Evolutionary conservation across 2,888 invertebrate genomes (phyloP).

Genomic region (Ceratothoa steindachneri): DNA sequence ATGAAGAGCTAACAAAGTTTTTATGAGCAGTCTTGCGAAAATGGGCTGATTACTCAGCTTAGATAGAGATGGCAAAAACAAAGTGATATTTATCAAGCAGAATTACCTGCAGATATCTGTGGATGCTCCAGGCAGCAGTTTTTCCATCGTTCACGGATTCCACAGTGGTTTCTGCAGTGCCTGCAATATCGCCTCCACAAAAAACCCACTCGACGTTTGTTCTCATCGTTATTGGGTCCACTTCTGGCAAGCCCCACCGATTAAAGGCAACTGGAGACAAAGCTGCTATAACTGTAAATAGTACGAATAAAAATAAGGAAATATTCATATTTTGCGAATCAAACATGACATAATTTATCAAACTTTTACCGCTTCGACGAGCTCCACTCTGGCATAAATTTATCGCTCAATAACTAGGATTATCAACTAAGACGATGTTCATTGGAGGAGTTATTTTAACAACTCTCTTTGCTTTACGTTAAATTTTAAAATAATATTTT

Average conservation of each 20-base stretch:
- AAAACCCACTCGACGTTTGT: slow-evolving; percentile 75
- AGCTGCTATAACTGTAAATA: slow-evolving; percentile 64
- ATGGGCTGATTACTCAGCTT: too few species aligned
- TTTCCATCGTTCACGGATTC: slow-evolving; percentile 99
- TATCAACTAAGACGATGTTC: too few species aligned
- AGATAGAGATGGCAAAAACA: too few species aligned
- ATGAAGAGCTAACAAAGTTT: too few species aligned
- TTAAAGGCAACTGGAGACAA: slow-evolving; percentile 73
- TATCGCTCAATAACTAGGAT: too few species aligned
- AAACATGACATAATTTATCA: neutral
- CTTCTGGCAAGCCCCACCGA: slow-evolving; percentile 72
- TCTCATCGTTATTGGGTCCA: slow-evolving; percentile 72
- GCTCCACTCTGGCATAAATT: too few species aligned
- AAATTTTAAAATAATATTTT: too few species aligned
- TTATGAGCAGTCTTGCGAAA: too few species aligned
- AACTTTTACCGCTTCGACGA: too few species aligned
- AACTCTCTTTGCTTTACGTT: too few species aligned
- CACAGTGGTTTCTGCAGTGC: slow-evolving; percentile 92
- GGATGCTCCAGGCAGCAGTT: slow-evolving; percentile 92
- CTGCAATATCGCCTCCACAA: slow-evolving; percentile 91
- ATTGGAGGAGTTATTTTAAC: too few species aligned
- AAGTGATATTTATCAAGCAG: too few species aligned
- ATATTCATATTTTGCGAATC: neutral
- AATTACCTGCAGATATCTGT: slow-evolving; percentile 77
- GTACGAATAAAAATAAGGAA: neutral